phyloP scores from a whole-genome alignment of 2,797 vertebrate species.

The Hydrophis major region DNA sequence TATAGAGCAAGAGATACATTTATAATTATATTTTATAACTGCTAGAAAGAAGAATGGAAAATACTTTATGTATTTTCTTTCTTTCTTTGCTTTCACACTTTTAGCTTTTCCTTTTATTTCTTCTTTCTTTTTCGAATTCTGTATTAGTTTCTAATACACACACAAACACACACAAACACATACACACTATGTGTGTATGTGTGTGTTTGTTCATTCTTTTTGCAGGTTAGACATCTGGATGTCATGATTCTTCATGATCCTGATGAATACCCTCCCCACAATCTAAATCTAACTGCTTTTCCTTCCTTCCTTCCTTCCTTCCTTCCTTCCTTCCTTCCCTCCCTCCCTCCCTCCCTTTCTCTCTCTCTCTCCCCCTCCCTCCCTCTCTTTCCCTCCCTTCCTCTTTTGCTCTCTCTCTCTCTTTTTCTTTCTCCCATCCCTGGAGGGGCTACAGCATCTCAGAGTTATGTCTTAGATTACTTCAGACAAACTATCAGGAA shows the following conservation, averaged over 20 bases:
- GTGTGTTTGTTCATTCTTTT: too few relatives aligned
- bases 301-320: too few relatives aligned
- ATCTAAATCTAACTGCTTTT: background rate
- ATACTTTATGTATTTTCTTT: background rate
- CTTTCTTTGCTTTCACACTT: background rate
- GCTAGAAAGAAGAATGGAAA: background rate
- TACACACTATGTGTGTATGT: background rate
- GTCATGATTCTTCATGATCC: background rate
- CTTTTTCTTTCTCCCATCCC: background rate
- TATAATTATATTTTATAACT: background rate
- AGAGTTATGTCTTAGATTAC: constrained; percentile 26
- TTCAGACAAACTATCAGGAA: constrained; percentile 29
- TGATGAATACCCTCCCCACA: background rate
- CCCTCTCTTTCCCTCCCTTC: background rate
- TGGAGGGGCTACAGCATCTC: background rate
- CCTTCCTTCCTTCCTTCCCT: too few relatives aligned
- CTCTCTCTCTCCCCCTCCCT: too few relatives aligned
- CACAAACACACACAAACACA: background rate
- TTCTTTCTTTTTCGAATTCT: background rate
- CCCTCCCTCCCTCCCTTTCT: background rate
- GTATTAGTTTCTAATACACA: background rate
- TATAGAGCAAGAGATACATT: background rate
- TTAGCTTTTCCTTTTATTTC: background rate
- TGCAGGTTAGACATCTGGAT: background rate
- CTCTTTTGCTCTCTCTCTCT: background rate